Percentiles rank a stretch among this genome's conserved stretches.
Evolutionary conservation across 1,140 invertebrate species (phyloP).

Genomic region (Monomorium pharaonis): DNA sequence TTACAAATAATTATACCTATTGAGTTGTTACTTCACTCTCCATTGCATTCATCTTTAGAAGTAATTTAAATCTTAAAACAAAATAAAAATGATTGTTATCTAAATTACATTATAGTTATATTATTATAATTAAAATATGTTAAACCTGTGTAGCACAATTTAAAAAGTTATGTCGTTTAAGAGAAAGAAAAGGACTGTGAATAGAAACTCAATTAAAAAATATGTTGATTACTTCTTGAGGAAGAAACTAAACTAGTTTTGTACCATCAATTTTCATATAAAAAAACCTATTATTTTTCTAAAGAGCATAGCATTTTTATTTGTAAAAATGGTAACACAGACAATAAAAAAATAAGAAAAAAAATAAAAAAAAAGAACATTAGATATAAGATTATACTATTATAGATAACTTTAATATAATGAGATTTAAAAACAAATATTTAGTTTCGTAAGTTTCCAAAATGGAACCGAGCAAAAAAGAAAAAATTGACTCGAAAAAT

Average conservation of each 20-base stretch:
- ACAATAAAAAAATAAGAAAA: not conserved
- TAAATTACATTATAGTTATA: not conserved
- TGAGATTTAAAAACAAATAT: not conserved
- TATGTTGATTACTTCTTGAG: constrained; percentile 1
- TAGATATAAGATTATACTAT: not conserved
- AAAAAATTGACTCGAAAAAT: not conserved
- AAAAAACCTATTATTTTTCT: constrained; percentile 16
- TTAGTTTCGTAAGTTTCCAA: not conserved
- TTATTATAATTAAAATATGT: not conserved
- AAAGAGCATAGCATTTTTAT: not conserved
- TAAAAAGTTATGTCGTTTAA: not conserved
- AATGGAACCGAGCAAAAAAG: not conserved
- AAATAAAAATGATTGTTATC: not conserved
- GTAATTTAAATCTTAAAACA: not conserved
- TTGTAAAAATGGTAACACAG: not conserved
- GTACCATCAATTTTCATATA: not conserved
- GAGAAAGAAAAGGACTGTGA: not conserved
- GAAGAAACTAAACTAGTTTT: not conserved
- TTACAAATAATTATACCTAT: not conserved
- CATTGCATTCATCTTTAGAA: not conserved
- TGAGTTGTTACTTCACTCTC: not conserved
- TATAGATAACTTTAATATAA: not conserved
- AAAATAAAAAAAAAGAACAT: not conserved
- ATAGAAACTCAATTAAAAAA: not conserved
- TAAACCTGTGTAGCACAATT: not conserved